Conservation (phyloP, 2,113 vertebrate species). For the Sinocyclocheilus anshuiensis region DNA sequence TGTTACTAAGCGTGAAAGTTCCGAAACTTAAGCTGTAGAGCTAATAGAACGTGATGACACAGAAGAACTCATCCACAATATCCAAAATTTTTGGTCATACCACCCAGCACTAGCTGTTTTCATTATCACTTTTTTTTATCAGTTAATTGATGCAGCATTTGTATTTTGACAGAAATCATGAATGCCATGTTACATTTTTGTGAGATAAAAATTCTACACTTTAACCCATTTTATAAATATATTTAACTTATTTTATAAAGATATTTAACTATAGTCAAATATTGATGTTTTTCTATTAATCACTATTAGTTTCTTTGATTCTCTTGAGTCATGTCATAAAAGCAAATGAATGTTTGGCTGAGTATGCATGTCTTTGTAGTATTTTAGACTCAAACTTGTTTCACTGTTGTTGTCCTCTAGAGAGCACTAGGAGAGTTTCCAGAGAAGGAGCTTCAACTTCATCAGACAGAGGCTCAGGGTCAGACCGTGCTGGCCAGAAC, state of each 20-base stretch:
- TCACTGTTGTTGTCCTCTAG: conserved; percentile 68
- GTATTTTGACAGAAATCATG: neutral
- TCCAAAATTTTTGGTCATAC: too few relatives aligned
- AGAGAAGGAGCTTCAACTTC: conserved; percentile 84
- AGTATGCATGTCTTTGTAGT: neutral
- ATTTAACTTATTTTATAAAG: too few relatives aligned
- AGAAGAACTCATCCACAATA: too few relatives aligned
- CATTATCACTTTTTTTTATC: neutral
- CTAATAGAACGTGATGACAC: too few relatives aligned
- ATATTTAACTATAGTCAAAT: neutral
- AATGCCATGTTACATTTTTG: neutral
- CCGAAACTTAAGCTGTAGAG: too few relatives aligned
- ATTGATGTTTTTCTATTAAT: neutral
- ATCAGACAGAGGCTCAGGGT: conserved; percentile 77
- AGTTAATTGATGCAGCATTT: neutral
- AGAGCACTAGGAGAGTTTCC: conserved; percentile 81
- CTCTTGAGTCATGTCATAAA: neutral
- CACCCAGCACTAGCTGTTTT: too few relatives aligned
- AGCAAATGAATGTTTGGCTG: neutral
- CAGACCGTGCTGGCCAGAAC: conserved; percentile 78
- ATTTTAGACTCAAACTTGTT: too few relatives aligned
- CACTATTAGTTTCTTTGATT: too few relatives aligned
- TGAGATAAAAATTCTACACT: neutral
- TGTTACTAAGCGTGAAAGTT: too few relatives aligned
- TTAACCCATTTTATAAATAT: neutral